Conservation (phyloP, 2,888 invertebrate genomes). For the Macroteleia sp. region DNA sequence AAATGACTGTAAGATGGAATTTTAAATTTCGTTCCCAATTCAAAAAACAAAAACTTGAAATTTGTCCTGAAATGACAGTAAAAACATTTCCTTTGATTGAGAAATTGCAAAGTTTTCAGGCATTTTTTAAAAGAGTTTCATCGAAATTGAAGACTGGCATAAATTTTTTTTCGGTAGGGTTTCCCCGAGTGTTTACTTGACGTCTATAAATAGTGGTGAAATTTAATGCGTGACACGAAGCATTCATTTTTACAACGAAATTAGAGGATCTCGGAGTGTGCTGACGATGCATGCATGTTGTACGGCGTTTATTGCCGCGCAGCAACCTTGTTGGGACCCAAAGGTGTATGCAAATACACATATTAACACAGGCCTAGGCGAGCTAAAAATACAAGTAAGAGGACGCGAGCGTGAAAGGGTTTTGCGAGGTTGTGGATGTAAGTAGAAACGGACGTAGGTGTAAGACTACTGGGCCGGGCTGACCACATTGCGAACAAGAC, state of each 20-base stretch:
- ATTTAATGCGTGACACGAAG: slow-evolving; percentile 9
- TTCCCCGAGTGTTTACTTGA: slow-evolving; percentile 29
- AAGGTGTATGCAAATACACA: slow-evolving; percentile 59
- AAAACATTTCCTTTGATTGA: too few relatives aligned
- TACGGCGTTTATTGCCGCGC: slow-evolving; percentile 47
- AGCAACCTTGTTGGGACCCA: slow-evolving; percentile 46
- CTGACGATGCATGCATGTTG: slow-evolving; percentile 28
- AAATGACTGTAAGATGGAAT: too few relatives aligned
- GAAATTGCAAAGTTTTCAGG: too few relatives aligned
- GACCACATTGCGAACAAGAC: slow-evolving; percentile 69
- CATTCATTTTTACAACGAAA: slow-evolving; percentile 24
- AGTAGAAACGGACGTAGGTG: slow-evolving; percentile 58
- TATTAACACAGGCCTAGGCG: slow-evolving; percentile 47
- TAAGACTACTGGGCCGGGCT: slow-evolving; percentile 65
- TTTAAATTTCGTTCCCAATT: too few relatives aligned
- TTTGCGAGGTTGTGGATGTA: slow-evolving; percentile 41
- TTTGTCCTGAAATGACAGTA: too few relatives aligned
- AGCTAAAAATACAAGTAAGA: slow-evolving; percentile 55
- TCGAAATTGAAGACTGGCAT: too few relatives aligned
- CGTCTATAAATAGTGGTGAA: slow-evolving; percentile 26
- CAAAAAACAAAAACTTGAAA: too few relatives aligned
- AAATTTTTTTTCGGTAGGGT: slow-evolving; percentile 10
- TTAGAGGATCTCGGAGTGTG: slow-evolving; percentile 45
- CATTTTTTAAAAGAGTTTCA: too few relatives aligned
- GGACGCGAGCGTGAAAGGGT: slow-evolving; percentile 56